Evolutionary conservation across 2,888 invertebrate species (phyloP).

Genomic region (Tachina grossa): DNA sequence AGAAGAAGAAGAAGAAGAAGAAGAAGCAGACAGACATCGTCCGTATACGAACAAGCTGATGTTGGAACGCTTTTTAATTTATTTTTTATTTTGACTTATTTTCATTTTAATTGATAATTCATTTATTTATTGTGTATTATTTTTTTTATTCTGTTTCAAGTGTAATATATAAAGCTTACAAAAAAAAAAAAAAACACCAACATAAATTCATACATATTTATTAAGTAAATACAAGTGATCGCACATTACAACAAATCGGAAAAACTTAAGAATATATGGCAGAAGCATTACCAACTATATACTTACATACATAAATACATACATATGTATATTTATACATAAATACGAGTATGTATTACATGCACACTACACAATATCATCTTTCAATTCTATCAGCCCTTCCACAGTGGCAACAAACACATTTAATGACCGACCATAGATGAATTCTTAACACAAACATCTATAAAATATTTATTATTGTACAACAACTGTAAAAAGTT

Average conservation of each 20-base stretch:
- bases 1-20: neutral
- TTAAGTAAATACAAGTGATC: conserved; percentile 6
- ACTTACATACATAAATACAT: neutral
- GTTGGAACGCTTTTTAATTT: conserved; percentile 10
- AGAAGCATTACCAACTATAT: neutral
- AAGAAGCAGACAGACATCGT: conserved; percentile 12
- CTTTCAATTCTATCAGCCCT: conserved; percentile 31
- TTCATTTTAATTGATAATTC: conserved; percentile 55
- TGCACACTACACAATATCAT: neutral
- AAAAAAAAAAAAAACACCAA: neutral
- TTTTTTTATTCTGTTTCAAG: conserved; percentile 24
- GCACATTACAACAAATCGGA: conserved; percentile 1
- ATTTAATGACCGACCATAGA: conserved; percentile 2
- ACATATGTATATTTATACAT: no score
- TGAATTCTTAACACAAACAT: conserved; percentile 21
- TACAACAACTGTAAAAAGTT: conserved; percentile 47
- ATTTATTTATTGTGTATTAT: conserved; percentile 8
- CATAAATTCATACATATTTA: no score
- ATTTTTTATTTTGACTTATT: conserved; percentile 2
- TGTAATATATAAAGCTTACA: conserved; percentile 38
- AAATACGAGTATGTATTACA: no score
- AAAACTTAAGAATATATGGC: neutral
- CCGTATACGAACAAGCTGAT: conserved; percentile 7
- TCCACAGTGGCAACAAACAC: neutral
- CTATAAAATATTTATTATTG: conserved; percentile 31